Evolutionary conservation across 2,797 vertebrate genomes (phyloP).

Genomic region (Sus cebifrons): DNA sequence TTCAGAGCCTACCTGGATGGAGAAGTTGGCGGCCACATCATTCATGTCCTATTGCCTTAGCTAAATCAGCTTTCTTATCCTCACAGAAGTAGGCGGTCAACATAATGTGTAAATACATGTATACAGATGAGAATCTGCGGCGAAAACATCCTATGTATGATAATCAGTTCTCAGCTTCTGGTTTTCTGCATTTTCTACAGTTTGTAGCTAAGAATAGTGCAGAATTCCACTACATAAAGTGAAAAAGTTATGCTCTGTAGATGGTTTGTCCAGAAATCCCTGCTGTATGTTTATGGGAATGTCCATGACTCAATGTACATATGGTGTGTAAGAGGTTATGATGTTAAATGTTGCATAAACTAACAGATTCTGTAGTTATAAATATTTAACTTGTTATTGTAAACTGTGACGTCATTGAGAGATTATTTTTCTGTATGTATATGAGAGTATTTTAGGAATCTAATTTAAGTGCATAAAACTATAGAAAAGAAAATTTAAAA

Average conservation of each 20-base stretch:
- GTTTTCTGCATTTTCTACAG: background rate
- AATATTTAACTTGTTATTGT: constrained; percentile 84
- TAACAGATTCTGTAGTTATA: constrained; percentile 75
- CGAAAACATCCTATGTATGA: background rate
- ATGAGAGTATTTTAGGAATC: constrained; percentile 87
- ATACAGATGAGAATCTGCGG: background rate
- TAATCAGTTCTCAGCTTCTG: background rate
- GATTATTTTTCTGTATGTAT: constrained; percentile 89
- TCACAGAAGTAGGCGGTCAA: background rate
- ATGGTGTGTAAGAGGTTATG: constrained; percentile 45
- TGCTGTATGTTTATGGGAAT: constrained; percentile 22
- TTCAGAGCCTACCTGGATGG: background rate
- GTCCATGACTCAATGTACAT: constrained; percentile 73
- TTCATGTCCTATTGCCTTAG: constrained; percentile 25
- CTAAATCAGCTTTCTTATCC: background rate
- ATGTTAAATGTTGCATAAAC: constrained; percentile 74
- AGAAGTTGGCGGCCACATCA: background rate
- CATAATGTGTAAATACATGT: background rate
- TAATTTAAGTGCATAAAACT: constrained; percentile 87
- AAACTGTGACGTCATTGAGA: constrained; percentile 85
- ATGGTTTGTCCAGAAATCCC: background rate
- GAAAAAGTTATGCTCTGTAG: background rate
- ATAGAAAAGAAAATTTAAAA: constrained; percentile 73
- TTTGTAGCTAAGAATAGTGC: constrained; percentile 24
- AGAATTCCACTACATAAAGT: background rate